Evolutionary conservation across 1,140 invertebrate species (phyloP).

Genomic region (Drosophila willistoni): DNA sequence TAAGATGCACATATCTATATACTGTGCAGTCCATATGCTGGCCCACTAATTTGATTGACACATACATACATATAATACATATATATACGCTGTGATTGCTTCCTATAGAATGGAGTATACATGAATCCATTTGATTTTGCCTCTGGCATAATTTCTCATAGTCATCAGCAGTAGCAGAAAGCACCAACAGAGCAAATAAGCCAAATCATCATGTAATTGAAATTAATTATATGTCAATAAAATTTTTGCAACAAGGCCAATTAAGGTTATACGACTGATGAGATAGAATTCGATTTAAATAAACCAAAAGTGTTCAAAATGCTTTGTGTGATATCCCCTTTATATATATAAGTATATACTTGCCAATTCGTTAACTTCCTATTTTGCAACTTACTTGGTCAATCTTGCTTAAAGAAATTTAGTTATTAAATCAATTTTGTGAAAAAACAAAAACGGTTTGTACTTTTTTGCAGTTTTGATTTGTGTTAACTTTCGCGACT

Average conservation of each 20-base stretch:
- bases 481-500: no score
- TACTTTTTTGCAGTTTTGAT: no score
- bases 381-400: no score
- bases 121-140: slow-evolving; percentile 31
- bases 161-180: slow-evolving; percentile 43
- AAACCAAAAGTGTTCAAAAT: background rate
- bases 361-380: no score
- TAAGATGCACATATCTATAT: background rate
- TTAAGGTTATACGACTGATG: background rate
- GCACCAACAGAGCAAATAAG: slow-evolving; percentile 13
- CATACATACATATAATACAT: no score
- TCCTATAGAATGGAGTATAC: background rate
- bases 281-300: no score
- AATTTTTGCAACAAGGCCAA: slow-evolving; percentile 27
- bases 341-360: no score
- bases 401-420: no score
- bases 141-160: slow-evolving; percentile 36
- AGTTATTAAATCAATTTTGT: no score
- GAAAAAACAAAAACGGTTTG: no score
- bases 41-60: slow-evolving; percentile 16
- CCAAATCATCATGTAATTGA: slow-evolving; percentile 47
- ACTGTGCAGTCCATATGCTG: background rate
- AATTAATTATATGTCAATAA: slow-evolving; percentile 65
- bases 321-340: no score
- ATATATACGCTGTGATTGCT: slow-evolving; percentile 5